A percentile compares a stretch with the other conserved stretches of the same genome.
These are phyloP conservation scores for Dicyrtomina minuta DNA, from an alignment of 2,888 invertebrate genomes.

Conservation along the genomic window DNA sequence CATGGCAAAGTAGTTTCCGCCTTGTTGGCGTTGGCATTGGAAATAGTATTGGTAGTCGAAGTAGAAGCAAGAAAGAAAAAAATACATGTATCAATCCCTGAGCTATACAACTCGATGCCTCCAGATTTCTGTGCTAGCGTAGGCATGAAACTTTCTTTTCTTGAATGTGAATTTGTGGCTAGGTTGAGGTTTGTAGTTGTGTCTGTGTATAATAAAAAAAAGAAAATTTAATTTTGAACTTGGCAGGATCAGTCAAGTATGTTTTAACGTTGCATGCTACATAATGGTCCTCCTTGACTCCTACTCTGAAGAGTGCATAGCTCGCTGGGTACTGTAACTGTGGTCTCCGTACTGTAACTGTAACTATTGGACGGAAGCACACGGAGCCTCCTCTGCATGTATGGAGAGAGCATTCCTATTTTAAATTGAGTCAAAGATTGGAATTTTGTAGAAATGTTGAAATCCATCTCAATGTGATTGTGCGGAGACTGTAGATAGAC, in stretches of 20 bases:
- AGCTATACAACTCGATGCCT: too few species aligned
- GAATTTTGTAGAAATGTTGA: background rate
- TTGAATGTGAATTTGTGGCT: background rate
- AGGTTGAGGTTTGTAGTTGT: too few species aligned
- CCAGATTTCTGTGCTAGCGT: too few species aligned
- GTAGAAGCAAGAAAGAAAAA: too few species aligned
- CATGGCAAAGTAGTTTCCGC: conserved; percentile 23
- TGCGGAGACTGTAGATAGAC: too few species aligned
- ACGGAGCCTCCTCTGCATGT: too few species aligned
- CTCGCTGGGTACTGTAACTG: too few species aligned
- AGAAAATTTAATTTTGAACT: conserved; percentile 24
- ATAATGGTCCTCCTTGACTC: background rate
- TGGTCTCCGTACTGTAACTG: too few species aligned
- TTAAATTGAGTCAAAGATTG: conserved; percentile 22
- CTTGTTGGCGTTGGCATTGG: conserved; percentile 5
- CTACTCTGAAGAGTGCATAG: too few species aligned
- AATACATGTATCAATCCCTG: background rate
- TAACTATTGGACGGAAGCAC: too few species aligned
- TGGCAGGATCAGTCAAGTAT: conserved; percentile 28
- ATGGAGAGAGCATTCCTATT: background rate
- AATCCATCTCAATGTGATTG: background rate
- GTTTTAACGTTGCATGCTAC: background rate
- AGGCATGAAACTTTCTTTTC: background rate
- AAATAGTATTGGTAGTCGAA: background rate
- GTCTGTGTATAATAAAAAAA: background rate